phyloP scores from a whole-genome alignment of 2,113 vertebrate genomes.

The Acrocephalus arundinaceus region DNA sequence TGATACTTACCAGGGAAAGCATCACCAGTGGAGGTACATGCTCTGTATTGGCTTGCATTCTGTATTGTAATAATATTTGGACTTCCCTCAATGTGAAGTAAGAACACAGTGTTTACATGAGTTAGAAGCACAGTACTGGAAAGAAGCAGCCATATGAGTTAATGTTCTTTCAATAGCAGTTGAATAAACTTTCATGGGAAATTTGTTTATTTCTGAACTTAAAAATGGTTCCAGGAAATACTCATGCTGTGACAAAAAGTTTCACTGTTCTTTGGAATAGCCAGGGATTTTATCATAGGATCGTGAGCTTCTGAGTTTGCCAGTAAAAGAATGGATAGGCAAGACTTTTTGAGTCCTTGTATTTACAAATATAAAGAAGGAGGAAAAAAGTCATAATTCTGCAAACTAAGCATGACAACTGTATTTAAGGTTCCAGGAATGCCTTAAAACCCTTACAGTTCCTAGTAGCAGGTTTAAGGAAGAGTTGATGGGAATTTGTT shows the following conservation, averaged over 20 bases:
- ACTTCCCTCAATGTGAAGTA: constrained; percentile 7
- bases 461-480: not conserved
- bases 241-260: not conserved
- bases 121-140: constrained; percentile 10
- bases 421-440: not conserved
- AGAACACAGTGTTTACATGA: constrained; percentile 46
- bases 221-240: constrained; percentile 46
- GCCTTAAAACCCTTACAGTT: not conserved
- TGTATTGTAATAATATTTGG: constrained; percentile 48
- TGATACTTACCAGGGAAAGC: constrained; percentile 15
- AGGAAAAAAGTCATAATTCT: not conserved
- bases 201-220: constrained; percentile 51
- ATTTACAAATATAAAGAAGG: not conserved
- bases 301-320: not conserved
- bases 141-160: constrained; percentile 33
- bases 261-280: not conserved
- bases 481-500: not conserved
- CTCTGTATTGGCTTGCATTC: not conserved
- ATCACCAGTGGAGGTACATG: not conserved
- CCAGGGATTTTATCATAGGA: not conserved
- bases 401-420: not conserved
- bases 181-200: constrained; percentile 54
- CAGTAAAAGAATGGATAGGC: not conserved
- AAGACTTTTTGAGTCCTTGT: not conserved
- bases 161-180: constrained; percentile 36